phyloP scores from a whole-genome alignment of 2,888 invertebrate species.

The Drosophila diplacantha region DNA sequence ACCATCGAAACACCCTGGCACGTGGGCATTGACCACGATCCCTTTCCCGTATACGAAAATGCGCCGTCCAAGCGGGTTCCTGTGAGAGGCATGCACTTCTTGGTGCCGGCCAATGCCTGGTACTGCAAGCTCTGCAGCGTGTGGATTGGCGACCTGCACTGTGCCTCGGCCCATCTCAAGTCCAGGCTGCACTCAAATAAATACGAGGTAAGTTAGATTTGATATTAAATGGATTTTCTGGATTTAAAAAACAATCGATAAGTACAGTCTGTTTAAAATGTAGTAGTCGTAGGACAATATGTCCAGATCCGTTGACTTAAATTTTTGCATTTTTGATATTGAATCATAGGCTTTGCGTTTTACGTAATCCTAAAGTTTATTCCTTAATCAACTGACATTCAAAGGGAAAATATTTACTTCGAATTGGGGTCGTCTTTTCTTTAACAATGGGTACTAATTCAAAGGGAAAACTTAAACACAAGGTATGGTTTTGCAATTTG shows the following conservation, averaged over 20 bases:
- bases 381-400: background rate
- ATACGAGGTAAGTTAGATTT: conserved; percentile 83
- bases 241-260: background rate
- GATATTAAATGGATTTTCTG: background rate
- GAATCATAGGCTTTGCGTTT: background rate
- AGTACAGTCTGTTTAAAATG: background rate
- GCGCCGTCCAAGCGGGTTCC: conserved; percentile 88
- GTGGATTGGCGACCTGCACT: conserved; percentile 93
- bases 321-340: background rate
- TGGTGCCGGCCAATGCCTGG: conserved; percentile 92
- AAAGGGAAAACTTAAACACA: background rate
- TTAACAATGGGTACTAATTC: background rate
- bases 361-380: background rate
- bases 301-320: no score
- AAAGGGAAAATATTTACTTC: no score
- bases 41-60: conserved; percentile 84
- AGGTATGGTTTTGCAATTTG: background rate
- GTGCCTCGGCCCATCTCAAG: conserved; percentile 91
- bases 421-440: background rate
- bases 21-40: conserved; percentile 76
- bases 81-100: conserved; percentile 91
- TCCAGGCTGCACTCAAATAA: conserved; percentile 87
- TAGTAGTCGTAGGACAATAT: background rate
- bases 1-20: conserved; percentile 77
- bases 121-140: conserved; percentile 92